Conservation (phyloP, 2,113 vertebrate genomes). For the Patagioenas fasciata region DNA sequence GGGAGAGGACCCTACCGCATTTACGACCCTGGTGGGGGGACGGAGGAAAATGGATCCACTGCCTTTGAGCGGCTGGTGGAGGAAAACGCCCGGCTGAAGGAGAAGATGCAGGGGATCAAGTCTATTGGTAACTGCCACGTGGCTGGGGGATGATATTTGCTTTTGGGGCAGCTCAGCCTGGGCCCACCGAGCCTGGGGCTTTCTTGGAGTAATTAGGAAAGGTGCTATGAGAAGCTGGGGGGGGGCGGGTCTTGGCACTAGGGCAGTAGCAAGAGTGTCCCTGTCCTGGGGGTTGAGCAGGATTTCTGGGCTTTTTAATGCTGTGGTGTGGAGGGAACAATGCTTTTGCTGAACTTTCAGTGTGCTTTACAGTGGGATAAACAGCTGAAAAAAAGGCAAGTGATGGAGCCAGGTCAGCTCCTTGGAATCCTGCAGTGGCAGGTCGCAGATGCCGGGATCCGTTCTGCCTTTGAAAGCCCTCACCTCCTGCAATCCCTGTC, state of each 20-base stretch:
- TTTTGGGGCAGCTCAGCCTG: background rate
- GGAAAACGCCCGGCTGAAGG: constrained; percentile 89
- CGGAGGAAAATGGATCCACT: constrained; percentile 78
- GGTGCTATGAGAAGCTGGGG: background rate
- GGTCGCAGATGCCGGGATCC: background rate
- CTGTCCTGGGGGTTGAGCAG: background rate
- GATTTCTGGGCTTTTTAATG: background rate
- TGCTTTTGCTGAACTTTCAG: background rate
- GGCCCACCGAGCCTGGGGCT: background rate
- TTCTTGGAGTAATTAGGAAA: background rate
- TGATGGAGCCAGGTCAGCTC: background rate
- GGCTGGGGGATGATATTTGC: background rate
- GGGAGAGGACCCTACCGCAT: constrained; percentile 94
- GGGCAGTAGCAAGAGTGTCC: background rate
- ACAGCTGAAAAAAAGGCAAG: background rate
- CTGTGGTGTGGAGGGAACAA: rapidly evolving
- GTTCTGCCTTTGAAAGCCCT: background rate
- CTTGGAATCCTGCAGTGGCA: background rate
- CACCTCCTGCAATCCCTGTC: background rate
- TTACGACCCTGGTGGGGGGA: constrained; percentile 92
- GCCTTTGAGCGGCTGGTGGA: constrained; percentile 89
- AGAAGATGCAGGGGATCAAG: constrained; percentile 95
- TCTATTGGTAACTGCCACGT: constrained; percentile 82
- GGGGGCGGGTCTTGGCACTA: background rate
- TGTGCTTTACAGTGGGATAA: background rate